Evolutionary conservation across 2,888 invertebrate species (phyloP), one percentile per base, ranked within the genome.

Genomic region (Hecatera dysodea): DNA sequence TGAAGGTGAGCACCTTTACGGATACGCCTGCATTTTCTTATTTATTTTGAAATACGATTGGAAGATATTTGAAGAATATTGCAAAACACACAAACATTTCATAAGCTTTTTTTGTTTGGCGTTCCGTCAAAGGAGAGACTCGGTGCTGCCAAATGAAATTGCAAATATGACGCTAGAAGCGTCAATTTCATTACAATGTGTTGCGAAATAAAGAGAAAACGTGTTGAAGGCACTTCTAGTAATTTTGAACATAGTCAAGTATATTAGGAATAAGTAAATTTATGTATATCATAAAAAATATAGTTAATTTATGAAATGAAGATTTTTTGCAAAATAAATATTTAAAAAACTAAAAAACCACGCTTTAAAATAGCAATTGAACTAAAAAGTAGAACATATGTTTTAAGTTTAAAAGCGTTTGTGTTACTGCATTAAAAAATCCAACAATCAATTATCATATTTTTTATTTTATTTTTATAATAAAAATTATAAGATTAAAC

Each of bases 1-100:
- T 69, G 48, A 69, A 75, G 42, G 67, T 74, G 79, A 82, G 65
- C 82, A 78, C 66, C 50, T 75, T 53, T 52, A 62, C 55, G 59
- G 55, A 61, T 64, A 57, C 63, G 46, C 64, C 33, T 70, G 81
- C 75, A 67, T 75, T 80, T 80, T 61, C 44, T 15, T 80, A 61
- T 67, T 70, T 80, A 70, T 64, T 78, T 64, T 70, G 70, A 80
- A 67, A 70, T 76, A 70, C 48, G 66, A 63, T 64, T 64, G 48
- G 56, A 53, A 56, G 46, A 67, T 76, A 75, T 80, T 76, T 61
- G 36, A 80, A 27, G n/a, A 50, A 78, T 70, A 63, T 75, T 63
- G 33, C 55, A 48, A 52, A 75, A 69, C 50, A 53, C 19, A 39
- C 33, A 12, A 42, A 62, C 42, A 29, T 64, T 67, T 79, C 67